Evolutionary conservation across 2,113 vertebrate genomes (phyloP).

Genomic region (Eonycteris spelaea): DNA sequence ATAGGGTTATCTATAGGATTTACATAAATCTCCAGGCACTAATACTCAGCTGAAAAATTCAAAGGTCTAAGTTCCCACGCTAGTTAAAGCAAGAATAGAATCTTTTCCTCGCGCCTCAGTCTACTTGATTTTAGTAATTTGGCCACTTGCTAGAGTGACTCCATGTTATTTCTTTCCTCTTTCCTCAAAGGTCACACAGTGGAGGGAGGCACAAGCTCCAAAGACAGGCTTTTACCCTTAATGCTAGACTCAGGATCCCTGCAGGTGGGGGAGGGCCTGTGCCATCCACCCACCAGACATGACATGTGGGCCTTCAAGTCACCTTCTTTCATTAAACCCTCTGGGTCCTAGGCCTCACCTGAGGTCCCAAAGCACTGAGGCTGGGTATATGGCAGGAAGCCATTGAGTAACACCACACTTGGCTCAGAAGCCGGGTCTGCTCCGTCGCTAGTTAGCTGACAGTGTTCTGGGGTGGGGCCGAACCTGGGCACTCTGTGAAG

Average conservation of each 20-base stretch:
- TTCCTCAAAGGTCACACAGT: not conserved
- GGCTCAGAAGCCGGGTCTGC: not conserved
- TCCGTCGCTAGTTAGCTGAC: not conserved
- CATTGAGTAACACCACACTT: not conserved
- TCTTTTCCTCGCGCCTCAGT: not conserved
- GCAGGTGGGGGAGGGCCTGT: not conserved
- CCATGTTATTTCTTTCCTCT: not conserved
- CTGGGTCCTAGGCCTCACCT: not conserved
- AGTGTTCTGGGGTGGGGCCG: not conserved
- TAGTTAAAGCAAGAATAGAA: not conserved
- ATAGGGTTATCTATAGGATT: not conserved
- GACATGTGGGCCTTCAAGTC: not conserved
- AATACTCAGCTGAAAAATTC: not conserved
- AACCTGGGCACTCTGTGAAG: not conserved
- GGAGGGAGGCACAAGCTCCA: not conserved
- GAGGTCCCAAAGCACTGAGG: not conserved
- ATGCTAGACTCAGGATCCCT: not conserved
- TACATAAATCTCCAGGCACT: not conserved
- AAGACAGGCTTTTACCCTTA: not conserved
- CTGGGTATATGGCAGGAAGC: rapidly evolving
- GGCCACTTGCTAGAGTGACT: not conserved
- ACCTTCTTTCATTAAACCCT: not conserved
- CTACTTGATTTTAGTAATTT: not conserved
- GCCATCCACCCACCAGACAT: not conserved
- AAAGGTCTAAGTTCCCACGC: too few relatives aligned